A percentile compares a stretch with the other conserved stretches of the same genome.
phyloP scores from a whole-genome alignment of 92 coral and sea anemone species.

The Heteractis magnifica region DNA sequence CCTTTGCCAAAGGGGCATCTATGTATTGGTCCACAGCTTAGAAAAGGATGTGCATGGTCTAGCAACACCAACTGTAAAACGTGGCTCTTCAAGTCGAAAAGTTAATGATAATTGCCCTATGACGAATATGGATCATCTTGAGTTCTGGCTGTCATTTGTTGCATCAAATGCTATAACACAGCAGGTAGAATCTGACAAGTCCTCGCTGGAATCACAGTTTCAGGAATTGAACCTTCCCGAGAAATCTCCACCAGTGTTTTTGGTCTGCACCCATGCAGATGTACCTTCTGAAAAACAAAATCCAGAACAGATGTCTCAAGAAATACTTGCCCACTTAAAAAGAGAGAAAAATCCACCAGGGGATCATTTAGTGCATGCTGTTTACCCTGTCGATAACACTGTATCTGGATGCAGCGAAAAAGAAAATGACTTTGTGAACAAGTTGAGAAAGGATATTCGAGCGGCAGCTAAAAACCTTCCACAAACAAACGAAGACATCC shows the following conservation, averaged over 20 bases:
- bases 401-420: background rate
- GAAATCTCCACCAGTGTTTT: conserved; percentile 14
- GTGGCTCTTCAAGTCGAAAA: conserved; percentile 28
- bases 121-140: conserved; percentile 55
- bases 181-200: background rate
- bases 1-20: conserved; percentile 51
- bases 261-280: conserved; percentile 67
- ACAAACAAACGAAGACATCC: conserved; percentile 19
- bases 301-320: conserved; percentile 19
- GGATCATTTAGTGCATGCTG: conserved; percentile 3
- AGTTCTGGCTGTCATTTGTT: conserved; percentile 64
- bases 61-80: conserved; percentile 45
- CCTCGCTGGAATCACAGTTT: background rate
- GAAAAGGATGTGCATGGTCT: conserved; percentile 31
- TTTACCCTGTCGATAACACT: conserved; percentile 60
- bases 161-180: conserved; percentile 16
- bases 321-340: conserved; percentile 19
- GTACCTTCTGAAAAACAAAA: conserved; percentile 21
- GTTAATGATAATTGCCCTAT: conserved; percentile 29
- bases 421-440: conserved; percentile 26
- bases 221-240: background rate
- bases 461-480: conserved; percentile 20
- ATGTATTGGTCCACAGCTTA: conserved; percentile 51
- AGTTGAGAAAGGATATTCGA: conserved; percentile 28
- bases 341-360: conserved; percentile 20